Evolutionary conservation across 2,113 vertebrate genomes (phyloP), one percentile per base, ranked within the genome.

Genomic region (Myrmecobius fasciatus): DNA sequence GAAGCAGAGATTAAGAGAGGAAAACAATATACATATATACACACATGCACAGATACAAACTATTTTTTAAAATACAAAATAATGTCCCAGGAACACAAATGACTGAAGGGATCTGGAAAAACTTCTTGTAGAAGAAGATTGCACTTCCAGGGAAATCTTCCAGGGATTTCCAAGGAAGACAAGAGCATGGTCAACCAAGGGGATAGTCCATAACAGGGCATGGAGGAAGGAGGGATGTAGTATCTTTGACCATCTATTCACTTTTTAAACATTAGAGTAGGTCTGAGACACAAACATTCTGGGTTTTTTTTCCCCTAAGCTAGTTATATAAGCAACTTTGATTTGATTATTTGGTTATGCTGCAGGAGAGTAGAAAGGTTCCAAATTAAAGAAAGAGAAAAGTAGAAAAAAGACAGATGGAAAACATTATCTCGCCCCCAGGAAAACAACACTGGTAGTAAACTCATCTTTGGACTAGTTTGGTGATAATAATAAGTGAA

Each of bases 381-480:
- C 91, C 94, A 75, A 90, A 83, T 51, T 92, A 96, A 93, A 93
- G 60, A 95, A 96, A 54, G 46, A 52, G 93, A 54, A 52, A 94
- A 92, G 92, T 97, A 89, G 53, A 43, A 54, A 92, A 0, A 2
- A 49, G 51, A 89, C 97, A 98, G 95, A 96, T 98, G 98, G 97
- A 94, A 97, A 92, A 52, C 53, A 94, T 98, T 96, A 97, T 95
- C 92, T 95, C 25, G 25, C 92, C 46, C 49, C 49, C 53, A 94
- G 89, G 96, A 88, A 95, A 89, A 92, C 98, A 93, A 94, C 36
- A 25, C 94, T 90, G 96, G 96, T 95, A 96, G 96, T 94, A 95
- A 97, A 96, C 92, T 89, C 95, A 52, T 90, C 94, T 67, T 89
- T 52, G 91, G 28, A 54, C 95, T 24, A 49, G 43, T 91, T 97